Percentiles rank a stretch among this genome's conserved stretches.
phyloP scores from a whole-genome alignment of 2,113 vertebrate genomes.

The Labeo catla region DNA sequence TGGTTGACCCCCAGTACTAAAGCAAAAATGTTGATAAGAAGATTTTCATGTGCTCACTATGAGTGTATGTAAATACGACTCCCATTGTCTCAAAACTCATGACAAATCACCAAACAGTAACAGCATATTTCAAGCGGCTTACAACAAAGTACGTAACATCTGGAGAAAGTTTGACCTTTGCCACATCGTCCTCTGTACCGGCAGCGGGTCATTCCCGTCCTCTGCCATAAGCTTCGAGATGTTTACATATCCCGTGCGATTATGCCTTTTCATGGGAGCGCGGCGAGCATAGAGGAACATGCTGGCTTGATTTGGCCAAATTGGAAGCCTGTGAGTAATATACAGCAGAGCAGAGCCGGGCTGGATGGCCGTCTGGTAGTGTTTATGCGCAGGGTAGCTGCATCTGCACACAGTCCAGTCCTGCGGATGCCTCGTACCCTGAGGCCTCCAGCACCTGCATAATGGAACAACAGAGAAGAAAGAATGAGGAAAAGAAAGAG shows the following conservation, averaged over 20 bases:
- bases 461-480: constrained; percentile 60
- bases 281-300: constrained; percentile 33
- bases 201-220: constrained; percentile 21
- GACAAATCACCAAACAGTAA: constrained; percentile 23
- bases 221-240: constrained; percentile 44
- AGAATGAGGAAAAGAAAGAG: background rate
- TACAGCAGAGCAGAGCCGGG: constrained; percentile 33
- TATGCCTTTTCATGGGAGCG: constrained; percentile 33
- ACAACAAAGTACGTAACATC: constrained; percentile 40
- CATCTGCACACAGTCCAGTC: constrained; percentile 51
- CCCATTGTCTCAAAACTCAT: constrained; percentile 20
- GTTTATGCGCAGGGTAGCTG: constrained; percentile 57
- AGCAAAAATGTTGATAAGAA: background rate
- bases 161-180: constrained; percentile 29
- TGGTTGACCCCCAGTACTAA: background rate
- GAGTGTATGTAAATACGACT: constrained; percentile 1
- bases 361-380: constrained; percentile 56
- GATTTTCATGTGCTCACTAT: background rate
- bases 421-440: constrained; percentile 62
- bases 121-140: constrained; percentile 31
- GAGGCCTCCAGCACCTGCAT: constrained; percentile 63
- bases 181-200: background rate
- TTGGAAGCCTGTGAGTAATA: constrained; percentile 57
- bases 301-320: constrained; percentile 51
- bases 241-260: constrained; percentile 38